These are phyloP conservation scores for Apostichopus californicus DNA, from an alignment of 35 echinoderm and acorn worm genomes.

Conservation along the genomic window DNA sequence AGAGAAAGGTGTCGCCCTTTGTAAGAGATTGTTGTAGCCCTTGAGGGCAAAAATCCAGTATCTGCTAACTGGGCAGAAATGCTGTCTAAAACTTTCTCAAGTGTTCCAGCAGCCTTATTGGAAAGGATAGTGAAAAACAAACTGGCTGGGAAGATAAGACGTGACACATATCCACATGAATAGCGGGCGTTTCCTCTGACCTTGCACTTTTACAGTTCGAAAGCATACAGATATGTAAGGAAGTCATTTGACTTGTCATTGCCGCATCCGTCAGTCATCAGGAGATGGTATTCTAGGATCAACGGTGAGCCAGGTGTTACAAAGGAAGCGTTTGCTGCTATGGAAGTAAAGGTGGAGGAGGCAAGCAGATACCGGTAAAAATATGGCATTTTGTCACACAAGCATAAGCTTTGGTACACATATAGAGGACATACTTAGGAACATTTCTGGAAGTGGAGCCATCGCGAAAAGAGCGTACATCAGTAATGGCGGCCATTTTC, in stretches of 20 bases:
- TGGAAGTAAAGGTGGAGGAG: neutral
- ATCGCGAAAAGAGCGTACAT: too few relatives aligned
- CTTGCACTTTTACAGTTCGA: slow-evolving; percentile 28
- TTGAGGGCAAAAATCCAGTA: neutral
- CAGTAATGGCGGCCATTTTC: too few relatives aligned
- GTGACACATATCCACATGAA: neutral
- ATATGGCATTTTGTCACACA: too few relatives aligned
- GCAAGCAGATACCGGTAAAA: too few relatives aligned
- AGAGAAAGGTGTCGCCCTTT: neutral
- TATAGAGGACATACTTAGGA: too few relatives aligned
- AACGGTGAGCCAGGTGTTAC: slow-evolving; percentile 30
- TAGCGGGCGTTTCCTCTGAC: slow-evolving; percentile 23
- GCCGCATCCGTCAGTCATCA: neutral
- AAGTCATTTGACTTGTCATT: slow-evolving; percentile 21
- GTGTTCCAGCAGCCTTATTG: slow-evolving; percentile 46
- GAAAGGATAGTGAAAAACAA: slow-evolving; percentile 7
- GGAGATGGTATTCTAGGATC: slow-evolving; percentile 19
- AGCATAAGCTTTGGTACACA: too few relatives aligned
- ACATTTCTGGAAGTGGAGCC: too few relatives aligned
- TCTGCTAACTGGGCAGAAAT: neutral
- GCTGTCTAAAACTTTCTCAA: neutral
- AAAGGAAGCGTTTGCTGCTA: neutral
- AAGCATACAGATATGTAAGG: slow-evolving; percentile 38
- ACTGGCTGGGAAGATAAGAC: too few relatives aligned
- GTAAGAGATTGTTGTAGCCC: neutral